Conservation (phyloP, 1,140 invertebrate species). For the Sycophila sp. region DNA sequence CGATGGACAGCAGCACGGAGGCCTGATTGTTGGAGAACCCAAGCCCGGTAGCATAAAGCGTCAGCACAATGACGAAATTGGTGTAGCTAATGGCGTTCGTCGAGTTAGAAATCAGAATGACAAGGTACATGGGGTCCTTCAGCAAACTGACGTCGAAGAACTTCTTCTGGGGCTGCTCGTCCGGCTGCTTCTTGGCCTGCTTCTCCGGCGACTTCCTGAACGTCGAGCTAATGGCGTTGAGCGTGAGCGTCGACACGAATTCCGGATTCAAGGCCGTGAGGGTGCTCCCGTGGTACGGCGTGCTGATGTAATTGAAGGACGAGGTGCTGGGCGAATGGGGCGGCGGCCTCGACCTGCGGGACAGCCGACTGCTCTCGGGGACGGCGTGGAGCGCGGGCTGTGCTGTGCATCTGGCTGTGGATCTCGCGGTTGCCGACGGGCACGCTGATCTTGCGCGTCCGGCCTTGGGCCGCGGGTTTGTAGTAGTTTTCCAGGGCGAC, state of each 20-base stretch:
- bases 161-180: slow-evolving; percentile 63
- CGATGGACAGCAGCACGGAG: slow-evolving; percentile 79
- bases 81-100: slow-evolving; percentile 88
- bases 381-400: slow-evolving; percentile 70
- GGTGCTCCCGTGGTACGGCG: slow-evolving; percentile 84
- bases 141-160: slow-evolving; percentile 81
- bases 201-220: slow-evolving; percentile 61
- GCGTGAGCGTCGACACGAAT: slow-evolving; percentile 79
- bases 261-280: slow-evolving; percentile 81
- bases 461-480: slow-evolving; percentile 58
- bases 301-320: slow-evolving; percentile 84
- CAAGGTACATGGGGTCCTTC: slow-evolving; percentile 81
- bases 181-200: slow-evolving; percentile 49
- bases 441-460: slow-evolving; percentile 68
- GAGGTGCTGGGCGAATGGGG: slow-evolving; percentile 79
- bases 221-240: slow-evolving; percentile 73
- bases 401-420: slow-evolving; percentile 68
- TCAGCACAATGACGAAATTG: slow-evolving; percentile 84
- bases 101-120: slow-evolving; percentile 84
- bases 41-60: slow-evolving; percentile 76
- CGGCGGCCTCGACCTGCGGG: slow-evolving; percentile 59
- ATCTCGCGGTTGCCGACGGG: slow-evolving; percentile 64
- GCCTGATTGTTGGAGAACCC: slow-evolving; percentile 76
- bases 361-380: slow-evolving; percentile 58
- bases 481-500: slow-evolving; percentile 68